Evolutionary conservation across 2,888 invertebrate genomes (phyloP).

Genomic region (Phlogophora meticulosa): DNA sequence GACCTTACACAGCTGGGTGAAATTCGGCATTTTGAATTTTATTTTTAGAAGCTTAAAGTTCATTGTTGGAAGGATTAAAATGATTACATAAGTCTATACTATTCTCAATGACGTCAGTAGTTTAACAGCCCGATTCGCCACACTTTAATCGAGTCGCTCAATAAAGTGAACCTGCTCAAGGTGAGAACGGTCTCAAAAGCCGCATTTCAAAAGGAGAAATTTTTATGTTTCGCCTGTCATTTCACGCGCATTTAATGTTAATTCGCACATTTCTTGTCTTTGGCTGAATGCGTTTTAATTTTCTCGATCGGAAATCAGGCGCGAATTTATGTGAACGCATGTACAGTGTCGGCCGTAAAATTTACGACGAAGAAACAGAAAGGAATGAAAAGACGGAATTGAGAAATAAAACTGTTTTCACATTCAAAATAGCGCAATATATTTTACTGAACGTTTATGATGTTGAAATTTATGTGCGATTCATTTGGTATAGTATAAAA

Average conservation of each 20-base stretch:
- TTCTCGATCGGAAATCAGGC: conserved; percentile 77
- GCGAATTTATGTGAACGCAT: conserved; percentile 79
- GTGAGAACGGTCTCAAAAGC: conserved; percentile 84
- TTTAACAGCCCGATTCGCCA: conserved; percentile 87
- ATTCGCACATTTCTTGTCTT: conserved; percentile 85
- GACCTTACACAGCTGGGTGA: conserved; percentile 50
- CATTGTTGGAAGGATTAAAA: conserved; percentile 44
- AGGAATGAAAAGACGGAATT: conserved; percentile 78
- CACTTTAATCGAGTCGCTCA: conserved; percentile 86
- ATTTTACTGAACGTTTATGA: conserved; percentile 81
- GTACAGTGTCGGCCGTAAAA: conserved; percentile 79
- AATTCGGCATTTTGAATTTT: conserved; percentile 69
- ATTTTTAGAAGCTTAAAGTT: conserved; percentile 64
- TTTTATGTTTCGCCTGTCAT: conserved; percentile 87
- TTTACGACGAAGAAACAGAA: conserved; percentile 74
- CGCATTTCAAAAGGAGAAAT: conserved; percentile 82
- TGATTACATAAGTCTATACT: conserved; percentile 61
- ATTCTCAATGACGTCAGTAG: conserved; percentile 72
- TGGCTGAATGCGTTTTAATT: conserved; percentile 79
- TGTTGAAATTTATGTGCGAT: conserved; percentile 78
- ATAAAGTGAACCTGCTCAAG: conserved; percentile 83
- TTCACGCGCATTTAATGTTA: conserved; percentile 88
- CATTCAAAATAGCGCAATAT: conserved; percentile 81
- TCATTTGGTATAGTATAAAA: conserved; percentile 77
- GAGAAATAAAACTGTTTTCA: conserved; percentile 83